Base-by-base conservation (phyloP, 2,113 vertebrate species). In the Oostethus manadensis region DNA sequence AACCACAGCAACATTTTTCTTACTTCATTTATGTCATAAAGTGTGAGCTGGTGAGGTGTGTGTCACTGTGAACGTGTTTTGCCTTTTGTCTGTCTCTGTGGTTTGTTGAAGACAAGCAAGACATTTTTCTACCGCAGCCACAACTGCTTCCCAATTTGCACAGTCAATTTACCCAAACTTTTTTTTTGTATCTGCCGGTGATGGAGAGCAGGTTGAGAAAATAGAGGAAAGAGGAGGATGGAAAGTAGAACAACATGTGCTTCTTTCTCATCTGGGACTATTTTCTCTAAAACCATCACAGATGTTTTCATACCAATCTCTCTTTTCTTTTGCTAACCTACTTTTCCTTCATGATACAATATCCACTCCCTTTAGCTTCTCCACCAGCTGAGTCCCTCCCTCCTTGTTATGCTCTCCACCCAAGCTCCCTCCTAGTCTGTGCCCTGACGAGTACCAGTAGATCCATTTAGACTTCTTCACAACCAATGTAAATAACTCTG, bases 241-340 rank as follows among this genome's bases (percentile, higher is more conserved):
- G 60, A 58, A 68, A 67, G 62, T 62, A 69, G 88, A 88, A 88
- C 88, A 88, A 68, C 78, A 46, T 77, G 83, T 87, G 81, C 88
- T 84, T 83, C 81, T 86, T 66, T 77, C 74, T 73, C 70, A 65
- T 81, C 60, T 81, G 84, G 74, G 48, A 33, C 48, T 56, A 29
- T 21, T 49, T 51, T 65, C 43, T 68, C 66, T 58, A 65, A 78
- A 82, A 74, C 59, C 59, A 64, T 76, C 62, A 64, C 88, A 88
- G 84, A 87, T 88, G 84, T 88, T 86, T 71, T 75, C 73, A 78
- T 70, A 78, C 77, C 72, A 66, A 48, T 73, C 63, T 70, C 22
- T 42, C 68, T 51, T 44, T 56, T 65, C 51, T 57, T 70, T 67
- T 42, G 42, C 70, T 46, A 70, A 50, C 57, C 57, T 51, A 78